Base-by-base conservation (phyloP, 2,113 vertebrate genomes). In the Pardalotus punctatus region DNA sequence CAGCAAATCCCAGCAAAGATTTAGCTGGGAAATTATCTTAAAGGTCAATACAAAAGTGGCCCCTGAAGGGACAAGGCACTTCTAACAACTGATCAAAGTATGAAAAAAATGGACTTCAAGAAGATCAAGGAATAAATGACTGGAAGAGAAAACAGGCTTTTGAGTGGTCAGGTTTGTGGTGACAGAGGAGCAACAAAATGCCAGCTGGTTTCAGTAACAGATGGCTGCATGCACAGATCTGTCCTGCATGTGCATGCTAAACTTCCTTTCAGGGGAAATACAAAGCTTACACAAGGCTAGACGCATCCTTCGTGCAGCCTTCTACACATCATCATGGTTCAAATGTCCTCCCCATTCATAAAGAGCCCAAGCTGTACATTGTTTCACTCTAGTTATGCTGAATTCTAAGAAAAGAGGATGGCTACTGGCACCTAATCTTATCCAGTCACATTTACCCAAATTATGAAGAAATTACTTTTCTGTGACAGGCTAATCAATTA, bases 191-290 rank as follows among this genome's bases (percentile, higher is more conserved):
- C 76, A 73, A 78, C 87, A 96, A 93, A 96, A 93, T 90, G 81
- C 86, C 95, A 96, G 93, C 92, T 96, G 94, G 88, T 90, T 94
- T 96, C 6, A 4, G 57, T 91, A 97, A 90, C 95, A 97, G 95
- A 95, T 91, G 93, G 94, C 81, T 88, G 70, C 15, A 3, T 67
- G 67, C 86, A 70, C 90, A 79, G 89, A 89, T 95, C 86, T 88
- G 92, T 90, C 94, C 88, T 95, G 90, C 81, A 74, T 35, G 86
- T 61, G 88, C 92, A 86, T 88, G 90, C 69, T 57, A 27, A 94
- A 86, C 79, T 82, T 97, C 81, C 86, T 95, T 93, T 73, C 76
- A 88, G 50, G 64, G 76, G 88, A 96, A 96, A 96, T 17, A 92
- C 6, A 33, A 96, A 91, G 81, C 81, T 91, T 57, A 60, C 47